phyloP scores from a whole-genome alignment of 2,888 invertebrate genomes.

The Perizoma flavofasciatum region DNA sequence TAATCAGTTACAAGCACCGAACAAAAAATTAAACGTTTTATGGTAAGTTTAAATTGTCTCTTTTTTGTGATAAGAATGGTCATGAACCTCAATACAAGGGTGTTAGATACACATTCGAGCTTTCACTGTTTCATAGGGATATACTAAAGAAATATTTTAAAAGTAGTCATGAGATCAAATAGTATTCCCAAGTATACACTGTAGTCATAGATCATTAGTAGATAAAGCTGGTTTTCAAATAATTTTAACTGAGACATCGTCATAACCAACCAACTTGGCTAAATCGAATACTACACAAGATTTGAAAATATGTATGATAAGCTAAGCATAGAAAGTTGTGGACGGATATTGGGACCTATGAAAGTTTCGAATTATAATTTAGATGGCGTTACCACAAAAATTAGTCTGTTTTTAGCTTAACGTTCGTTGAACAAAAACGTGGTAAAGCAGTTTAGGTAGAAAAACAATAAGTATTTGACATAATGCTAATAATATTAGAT shows the following conservation, averaged over 20 bases:
- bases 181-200: slow-evolving; percentile 11
- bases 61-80: slow-evolving; percentile 24
- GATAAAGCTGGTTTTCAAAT: slow-evolving; percentile 3
- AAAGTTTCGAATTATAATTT: slow-evolving; percentile 38
- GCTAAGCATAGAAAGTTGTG: slow-evolving; percentile 37
- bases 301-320: slow-evolving; percentile 1
- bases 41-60: neutral
- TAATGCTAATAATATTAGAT: too few species aligned
- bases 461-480: slow-evolving; percentile 26
- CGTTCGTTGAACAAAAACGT: too few species aligned
- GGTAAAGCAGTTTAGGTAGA: too few species aligned
- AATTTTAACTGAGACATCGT: neutral
- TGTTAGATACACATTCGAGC: slow-evolving; percentile 77
- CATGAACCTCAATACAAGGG: slow-evolving; percentile 67
- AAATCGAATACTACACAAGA: neutral
- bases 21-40: neutral
- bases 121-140: slow-evolving; percentile 54
- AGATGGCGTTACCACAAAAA: slow-evolving; percentile 3
- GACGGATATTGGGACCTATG: slow-evolving; percentile 69
- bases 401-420: neutral
- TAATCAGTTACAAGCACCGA: neutral
- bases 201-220: slow-evolving; percentile 6
- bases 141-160: slow-evolving; percentile 19
- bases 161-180: slow-evolving; percentile 13
- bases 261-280: neutral